Evolutionary conservation across 2,797 vertebrate species (phyloP), one percentile per base, ranked within the genome.

Genomic region (Aplochiton taeniatus): DNA sequence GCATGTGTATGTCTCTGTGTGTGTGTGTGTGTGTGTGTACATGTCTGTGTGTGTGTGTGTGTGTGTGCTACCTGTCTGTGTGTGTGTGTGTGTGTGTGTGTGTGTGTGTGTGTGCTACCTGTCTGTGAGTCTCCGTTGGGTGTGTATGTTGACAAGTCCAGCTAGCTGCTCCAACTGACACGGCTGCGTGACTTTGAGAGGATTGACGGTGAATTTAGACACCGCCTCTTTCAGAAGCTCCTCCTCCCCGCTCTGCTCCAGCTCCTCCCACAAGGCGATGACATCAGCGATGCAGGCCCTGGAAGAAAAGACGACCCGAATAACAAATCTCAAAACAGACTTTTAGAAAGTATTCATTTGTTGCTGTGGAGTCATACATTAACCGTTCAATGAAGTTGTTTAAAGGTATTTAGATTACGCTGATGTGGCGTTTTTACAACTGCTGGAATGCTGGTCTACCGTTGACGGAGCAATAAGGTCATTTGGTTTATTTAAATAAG

Each of bases 241-340:
- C 0, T 83, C 77, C 50, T 95, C 91, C 0, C 78, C 80, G 0
- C 50, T 75, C 42, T 85, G 84, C 72, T 91, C 86, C 8, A 97
- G 87, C 66, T 91, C 89, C 74, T 93, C 92, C 96, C 96, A 98
- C 4, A 98, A 88, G 51, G 68, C 77, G 68, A 96, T 86, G 0
- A 91, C 91, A 49, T 96, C 95, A 4, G 89, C 85, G 57, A 96
- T 92, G 18, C 95, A 92, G 0, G 95, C 95, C 86, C 96, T 98
- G 80, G 18, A 77, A 77, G 61, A 81, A 31, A n/a, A 31, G 31
- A 31, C 3, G 31, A 2, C 2, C 31, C 6, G 31, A 31, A 31
- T 31, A 31, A 31, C 6, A 6, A 31, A 31, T 6, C 31, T 31
- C 31, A 31, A 31, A 31, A 31, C 31, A 31, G 31, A 31, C 31